Evolutionary conservation across 1,140 invertebrate species (phyloP).

Genomic region (Sitobion miscanthi): DNA sequence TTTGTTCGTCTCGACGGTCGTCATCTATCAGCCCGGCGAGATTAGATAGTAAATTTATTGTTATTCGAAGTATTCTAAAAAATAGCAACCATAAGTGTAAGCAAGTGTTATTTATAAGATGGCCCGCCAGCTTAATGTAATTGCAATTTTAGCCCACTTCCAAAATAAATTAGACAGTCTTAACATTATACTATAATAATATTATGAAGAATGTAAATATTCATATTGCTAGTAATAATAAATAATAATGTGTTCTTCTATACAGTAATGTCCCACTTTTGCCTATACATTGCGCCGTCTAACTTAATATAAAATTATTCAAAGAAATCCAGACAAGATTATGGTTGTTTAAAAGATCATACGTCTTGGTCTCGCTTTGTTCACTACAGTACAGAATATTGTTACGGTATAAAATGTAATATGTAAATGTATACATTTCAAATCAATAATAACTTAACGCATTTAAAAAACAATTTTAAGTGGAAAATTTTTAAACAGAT

Average conservation of each 20-base stretch:
- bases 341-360: neutral
- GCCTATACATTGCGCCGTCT: neutral
- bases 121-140: too few relatives aligned
- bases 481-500: neutral
- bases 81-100: too few relatives aligned
- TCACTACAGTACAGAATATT: neutral
- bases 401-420: neutral
- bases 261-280: neutral
- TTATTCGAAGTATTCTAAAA: too few relatives aligned
- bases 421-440: too few relatives aligned
- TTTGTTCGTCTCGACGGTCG: too few relatives aligned
- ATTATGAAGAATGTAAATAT: neutral
- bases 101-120: too few relatives aligned
- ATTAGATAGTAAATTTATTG: too few relatives aligned
- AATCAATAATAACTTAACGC: neutral
- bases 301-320: neutral
- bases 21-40: too few relatives aligned
- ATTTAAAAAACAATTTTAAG: neutral
- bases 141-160: too few relatives aligned
- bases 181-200: too few relatives aligned
- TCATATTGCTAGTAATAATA: neutral
- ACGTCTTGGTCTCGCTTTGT: too few relatives aligned
- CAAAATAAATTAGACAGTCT: too few relatives aligned
- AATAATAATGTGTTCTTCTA: neutral
- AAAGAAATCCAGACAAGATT: neutral